Conservation (phyloP, 1,140 invertebrate species). For the Drosophila teissieri region DNA sequence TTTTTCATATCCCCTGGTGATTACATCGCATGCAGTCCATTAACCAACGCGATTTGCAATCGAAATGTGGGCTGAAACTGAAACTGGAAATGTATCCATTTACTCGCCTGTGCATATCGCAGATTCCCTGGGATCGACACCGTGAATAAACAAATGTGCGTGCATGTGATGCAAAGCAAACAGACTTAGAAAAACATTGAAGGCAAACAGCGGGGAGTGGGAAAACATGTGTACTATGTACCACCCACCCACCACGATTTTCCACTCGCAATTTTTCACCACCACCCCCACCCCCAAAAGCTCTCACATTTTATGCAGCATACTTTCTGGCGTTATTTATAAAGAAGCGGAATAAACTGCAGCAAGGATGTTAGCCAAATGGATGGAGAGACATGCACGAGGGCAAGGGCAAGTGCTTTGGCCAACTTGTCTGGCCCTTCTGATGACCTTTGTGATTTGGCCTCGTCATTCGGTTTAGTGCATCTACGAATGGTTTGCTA, state of each 20-base stretch:
- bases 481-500: conserved; percentile 37
- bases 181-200: conserved; percentile 60
- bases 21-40: conserved; percentile 7
- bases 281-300: too few species aligned
- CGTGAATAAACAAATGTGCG: conserved; percentile 33
- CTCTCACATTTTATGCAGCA: conserved; percentile 47
- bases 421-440: conserved; percentile 11
- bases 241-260: neutral
- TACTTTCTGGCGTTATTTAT: conserved; percentile 57
- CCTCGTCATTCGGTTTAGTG: conserved; percentile 61
- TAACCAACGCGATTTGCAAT: conserved; percentile 29
- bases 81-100: conserved; percentile 20
- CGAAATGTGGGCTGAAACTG: conserved; percentile 5
- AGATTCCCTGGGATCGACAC: conserved; percentile 18
- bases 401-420: conserved; percentile 27
- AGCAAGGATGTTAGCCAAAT: conserved; percentile 7
- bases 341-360: conserved; percentile 50
- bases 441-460: conserved; percentile 56
- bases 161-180: conserved; percentile 35
- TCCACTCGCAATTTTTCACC: neutral
- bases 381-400: conserved; percentile 4
- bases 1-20: neutral
- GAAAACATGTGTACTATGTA: conserved; percentile 25
- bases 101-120: conserved; percentile 11
- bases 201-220: conserved; percentile 41